Percentiles rank a stretch among this genome's conserved stretches.
Evolutionary conservation across 2,113 vertebrate genomes (phyloP).

Genomic region (Dendropsophus ebraccatus): DNA sequence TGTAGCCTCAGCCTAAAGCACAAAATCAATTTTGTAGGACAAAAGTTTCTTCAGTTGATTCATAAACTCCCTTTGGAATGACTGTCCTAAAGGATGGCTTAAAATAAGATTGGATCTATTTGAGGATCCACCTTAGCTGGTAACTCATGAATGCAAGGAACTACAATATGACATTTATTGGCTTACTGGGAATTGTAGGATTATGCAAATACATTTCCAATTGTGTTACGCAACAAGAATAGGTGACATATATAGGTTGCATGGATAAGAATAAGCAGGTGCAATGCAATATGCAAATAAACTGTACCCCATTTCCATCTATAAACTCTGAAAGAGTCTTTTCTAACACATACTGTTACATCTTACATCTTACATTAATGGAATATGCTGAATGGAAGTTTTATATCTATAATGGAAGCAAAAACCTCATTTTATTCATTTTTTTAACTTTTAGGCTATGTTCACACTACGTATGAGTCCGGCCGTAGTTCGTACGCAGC

Average conservation of each 20-base stretch:
- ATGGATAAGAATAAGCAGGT: neutral
- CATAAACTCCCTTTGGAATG: neutral
- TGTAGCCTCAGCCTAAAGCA: too few species aligned
- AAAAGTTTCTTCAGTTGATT: neutral
- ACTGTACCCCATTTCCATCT: neutral
- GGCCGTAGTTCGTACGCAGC: too few species aligned
- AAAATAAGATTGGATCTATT: neutral
- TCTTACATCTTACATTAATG: neutral
- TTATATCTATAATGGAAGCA: neutral
- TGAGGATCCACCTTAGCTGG: neutral
- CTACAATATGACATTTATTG: neutral
- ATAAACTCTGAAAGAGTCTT: neutral
- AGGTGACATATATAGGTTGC: slow-evolving; percentile 2
- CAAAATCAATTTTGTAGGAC: neutral
- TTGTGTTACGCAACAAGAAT: neutral
- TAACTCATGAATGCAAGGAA: neutral
- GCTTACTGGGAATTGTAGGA: neutral
- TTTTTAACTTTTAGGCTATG: too few species aligned
- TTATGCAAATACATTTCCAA: neutral
- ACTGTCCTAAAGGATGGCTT: neutral
- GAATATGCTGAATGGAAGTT: neutral
- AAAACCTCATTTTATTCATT: neutral
- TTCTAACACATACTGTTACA: neutral
- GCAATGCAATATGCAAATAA: neutral
- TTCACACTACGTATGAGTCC: too few species aligned